Percentiles rank a stretch among this genome's conserved stretches.
Evolutionary conservation across 1,140 invertebrate genomes (phyloP).

Genomic region (Pantala flavescens): DNA sequence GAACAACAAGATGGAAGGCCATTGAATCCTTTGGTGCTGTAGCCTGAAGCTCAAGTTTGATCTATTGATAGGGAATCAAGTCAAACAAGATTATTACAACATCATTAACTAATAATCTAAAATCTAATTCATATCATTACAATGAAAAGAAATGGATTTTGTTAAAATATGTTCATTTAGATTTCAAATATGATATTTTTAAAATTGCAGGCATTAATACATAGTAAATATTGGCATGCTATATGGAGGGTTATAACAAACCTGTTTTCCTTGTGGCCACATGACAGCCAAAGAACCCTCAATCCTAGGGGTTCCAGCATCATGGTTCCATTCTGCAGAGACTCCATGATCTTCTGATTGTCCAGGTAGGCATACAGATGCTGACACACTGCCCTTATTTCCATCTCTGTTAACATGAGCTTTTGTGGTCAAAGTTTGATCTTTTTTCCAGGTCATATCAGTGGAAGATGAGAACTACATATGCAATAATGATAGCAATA

Average conservation of each 20-base stretch:
- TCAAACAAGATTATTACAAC: too few relatives aligned
- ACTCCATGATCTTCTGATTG: background rate
- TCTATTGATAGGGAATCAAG: too few relatives aligned
- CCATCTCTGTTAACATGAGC: background rate
- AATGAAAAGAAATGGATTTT: too few relatives aligned
- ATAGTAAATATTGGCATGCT: too few relatives aligned
- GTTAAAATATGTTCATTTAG: too few relatives aligned
- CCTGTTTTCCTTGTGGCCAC: background rate
- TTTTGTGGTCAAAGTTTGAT: background rate
- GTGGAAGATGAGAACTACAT: background rate
- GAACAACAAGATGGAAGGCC: slow-evolving; percentile 9
- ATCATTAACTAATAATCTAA: too few relatives aligned
- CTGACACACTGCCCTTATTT: background rate
- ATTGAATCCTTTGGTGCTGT: slow-evolving; percentile 11
- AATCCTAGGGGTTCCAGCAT: background rate
- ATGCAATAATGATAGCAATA: background rate
- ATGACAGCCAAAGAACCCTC: background rate
- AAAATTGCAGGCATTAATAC: too few relatives aligned
- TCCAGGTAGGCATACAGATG: background rate
- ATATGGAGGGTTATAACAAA: background rate
- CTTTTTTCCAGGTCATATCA: background rate
- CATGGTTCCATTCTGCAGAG: background rate
- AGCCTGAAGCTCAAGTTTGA: slow-evolving; percentile 16
- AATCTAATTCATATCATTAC: too few relatives aligned
- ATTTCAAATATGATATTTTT: too few relatives aligned